phyloP scores from a whole-genome alignment of 2,113 vertebrate genomes.

The Sceloporus tristichus region DNA sequence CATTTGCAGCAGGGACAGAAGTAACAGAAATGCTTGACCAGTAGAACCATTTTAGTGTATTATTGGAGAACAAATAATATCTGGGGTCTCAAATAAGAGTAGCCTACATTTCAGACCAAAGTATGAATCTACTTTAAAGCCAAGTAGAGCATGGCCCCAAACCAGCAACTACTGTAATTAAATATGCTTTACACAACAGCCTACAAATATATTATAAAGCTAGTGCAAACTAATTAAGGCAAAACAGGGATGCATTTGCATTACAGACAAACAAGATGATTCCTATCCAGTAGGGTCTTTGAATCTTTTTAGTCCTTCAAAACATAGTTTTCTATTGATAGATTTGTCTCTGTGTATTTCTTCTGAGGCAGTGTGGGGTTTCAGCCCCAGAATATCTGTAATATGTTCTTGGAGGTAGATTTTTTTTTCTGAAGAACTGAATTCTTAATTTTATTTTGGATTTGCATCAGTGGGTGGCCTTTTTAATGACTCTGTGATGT shows the following conservation, averaged over 20 bases:
- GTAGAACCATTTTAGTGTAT: not conserved
- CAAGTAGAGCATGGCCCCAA: not conserved
- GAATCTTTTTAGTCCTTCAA: not conserved
- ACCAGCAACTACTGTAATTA: not conserved
- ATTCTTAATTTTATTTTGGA: slow-evolving; percentile 38
- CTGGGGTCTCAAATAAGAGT: not conserved
- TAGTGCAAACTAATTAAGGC: not conserved
- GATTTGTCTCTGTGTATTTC: not conserved
- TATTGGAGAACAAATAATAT: not conserved
- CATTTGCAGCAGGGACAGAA: not conserved
- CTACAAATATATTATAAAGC: not conserved
- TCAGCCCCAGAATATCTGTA: slow-evolving; percentile 1
- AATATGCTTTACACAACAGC: slow-evolving; percentile 5
- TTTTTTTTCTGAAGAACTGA: slow-evolving; percentile 8
- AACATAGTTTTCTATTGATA: not conserved
- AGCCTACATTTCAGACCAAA: not conserved
- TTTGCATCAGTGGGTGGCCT: slow-evolving; percentile 11
- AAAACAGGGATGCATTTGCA: not conserved
- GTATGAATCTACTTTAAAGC: not conserved
- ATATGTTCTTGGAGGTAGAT: slow-evolving; percentile 8
- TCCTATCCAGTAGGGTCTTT: not conserved
- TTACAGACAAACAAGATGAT: not conserved
- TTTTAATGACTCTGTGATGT: slow-evolving; percentile 44
- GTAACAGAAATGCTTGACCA: not conserved
- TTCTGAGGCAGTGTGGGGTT: not conserved